Evolutionary conservation across 2,113 vertebrate genomes (phyloP), one percentile per base, ranked within the genome.

Genomic region (Mastomys natalensis): DNA sequence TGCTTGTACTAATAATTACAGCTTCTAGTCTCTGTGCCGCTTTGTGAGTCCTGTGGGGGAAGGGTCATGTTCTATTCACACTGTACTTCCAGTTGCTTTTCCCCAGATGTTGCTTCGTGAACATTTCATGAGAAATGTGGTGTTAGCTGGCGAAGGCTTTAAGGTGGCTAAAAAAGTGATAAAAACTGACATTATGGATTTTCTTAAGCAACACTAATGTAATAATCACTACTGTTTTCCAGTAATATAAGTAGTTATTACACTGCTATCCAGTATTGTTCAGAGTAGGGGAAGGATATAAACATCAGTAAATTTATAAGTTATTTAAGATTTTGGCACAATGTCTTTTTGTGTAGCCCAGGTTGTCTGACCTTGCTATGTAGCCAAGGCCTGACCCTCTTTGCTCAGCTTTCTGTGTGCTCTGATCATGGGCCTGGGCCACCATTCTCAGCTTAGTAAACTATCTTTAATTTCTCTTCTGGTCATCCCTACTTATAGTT

Each of bases 401-500:
- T 87, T 37, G 64, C 45, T n/a, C 45, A 53, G 21, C 21, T 37
- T 53, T 37, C 34, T 26, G 64, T 24, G 24, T 37, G 64, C 85
- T 26, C 64, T 66, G 64, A 26, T 15, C 26, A 3, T 34, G 12
- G 19, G 64, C 21, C 45, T 51, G 3, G 15, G 34, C 5, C 12
- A 24, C 43, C 12, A 51, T 21, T 53, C 45, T 51, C 34, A 53
- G 34, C 10, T n/a, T 53, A 51, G 73, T 48, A 93, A 85, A 93
- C 82, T 90, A 64, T 74, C 60, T 90, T 92, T 85, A 84, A 70
- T 77, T 73, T 89, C 45, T 62, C 40, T 81, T 92, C 45, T 92
- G 51, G 94, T 97, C 94, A 93, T 78, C 48, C 85, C 95, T 95
- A 96, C 95, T 96, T 97, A 95, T 62, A 96, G 92, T 48, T 86